phyloP scores from a whole-genome alignment of 2,797 vertebrate species.

The Lepus oiostolus region DNA sequence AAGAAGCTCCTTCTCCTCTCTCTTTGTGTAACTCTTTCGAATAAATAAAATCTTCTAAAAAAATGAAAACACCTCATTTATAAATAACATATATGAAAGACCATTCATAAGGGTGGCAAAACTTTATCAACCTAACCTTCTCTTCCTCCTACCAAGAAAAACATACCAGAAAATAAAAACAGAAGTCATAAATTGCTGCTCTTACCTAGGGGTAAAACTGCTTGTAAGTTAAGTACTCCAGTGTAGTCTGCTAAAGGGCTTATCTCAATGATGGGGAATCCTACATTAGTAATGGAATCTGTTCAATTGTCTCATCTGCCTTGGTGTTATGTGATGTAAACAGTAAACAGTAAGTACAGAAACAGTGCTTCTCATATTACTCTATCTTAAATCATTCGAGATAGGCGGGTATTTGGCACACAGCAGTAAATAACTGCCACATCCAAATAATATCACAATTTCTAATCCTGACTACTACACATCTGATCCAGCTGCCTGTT shows the following conservation, averaged over 20 bases:
- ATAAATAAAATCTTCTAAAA: too few relatives aligned
- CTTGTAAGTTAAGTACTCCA: not conserved
- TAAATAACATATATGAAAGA: not conserved
- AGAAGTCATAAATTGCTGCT: conserved; percentile 2
- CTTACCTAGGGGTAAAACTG: not conserved
- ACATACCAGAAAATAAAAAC: not conserved
- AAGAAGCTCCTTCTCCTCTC: too few relatives aligned
- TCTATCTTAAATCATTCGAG: not conserved
- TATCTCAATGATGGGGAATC: not conserved
- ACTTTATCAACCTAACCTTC: not conserved
- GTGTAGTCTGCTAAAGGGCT: not conserved
- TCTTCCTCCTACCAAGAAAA: not conserved
- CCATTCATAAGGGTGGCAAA: not conserved
- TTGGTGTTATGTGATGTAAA: not conserved
- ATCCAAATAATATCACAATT: too few relatives aligned
- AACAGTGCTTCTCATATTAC: not conserved
- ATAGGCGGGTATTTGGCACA: too few relatives aligned
- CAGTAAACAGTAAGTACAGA: not conserved
- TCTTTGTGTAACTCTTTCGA: too few relatives aligned
- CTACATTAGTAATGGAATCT: not conserved
- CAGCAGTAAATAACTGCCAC: too few relatives aligned
- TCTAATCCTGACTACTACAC: too few relatives aligned
- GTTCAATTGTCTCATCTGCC: not conserved
- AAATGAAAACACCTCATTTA: not conserved
- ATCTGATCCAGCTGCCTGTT: too few relatives aligned